Percentiles rank a stretch among this genome's conserved stretches.
These are phyloP conservation scores for Penaeus indicus DNA, from an alignment of 1,140 invertebrate genomes.

Conservation along the genomic window DNA sequence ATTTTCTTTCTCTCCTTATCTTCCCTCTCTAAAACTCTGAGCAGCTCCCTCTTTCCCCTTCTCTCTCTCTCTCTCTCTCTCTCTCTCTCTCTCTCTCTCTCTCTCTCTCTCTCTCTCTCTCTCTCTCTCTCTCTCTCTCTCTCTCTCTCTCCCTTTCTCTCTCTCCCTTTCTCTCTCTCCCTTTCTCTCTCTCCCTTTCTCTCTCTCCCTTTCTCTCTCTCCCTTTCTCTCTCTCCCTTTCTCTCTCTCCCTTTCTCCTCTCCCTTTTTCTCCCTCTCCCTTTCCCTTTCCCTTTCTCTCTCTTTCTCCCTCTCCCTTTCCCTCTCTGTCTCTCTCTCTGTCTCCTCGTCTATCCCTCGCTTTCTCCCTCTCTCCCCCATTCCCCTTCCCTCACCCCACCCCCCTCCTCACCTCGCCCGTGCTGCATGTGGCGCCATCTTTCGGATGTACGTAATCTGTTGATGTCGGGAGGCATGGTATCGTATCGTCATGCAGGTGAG, in stretches of 20 bases:
- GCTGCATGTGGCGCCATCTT: too few species aligned
- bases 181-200: neutral
- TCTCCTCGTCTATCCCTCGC: neutral
- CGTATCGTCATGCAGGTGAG: too few species aligned
- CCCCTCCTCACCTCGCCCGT: too few species aligned
- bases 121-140: constrained; percentile 34
- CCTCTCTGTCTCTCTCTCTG: neutral
- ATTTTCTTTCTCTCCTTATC: neutral
- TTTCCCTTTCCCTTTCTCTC: neutral
- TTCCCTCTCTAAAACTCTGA: neutral
- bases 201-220: neutral
- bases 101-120: constrained; percentile 23
- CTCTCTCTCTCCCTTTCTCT: constrained; percentile 2
- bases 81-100: neutral
- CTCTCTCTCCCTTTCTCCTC: neutral
- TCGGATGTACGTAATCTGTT: too few species aligned
- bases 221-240: neutral
- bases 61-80: neutral
- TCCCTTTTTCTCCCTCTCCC: neutral
- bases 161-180: neutral
- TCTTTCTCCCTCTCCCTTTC: neutral
- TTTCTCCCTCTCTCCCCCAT: too few species aligned
- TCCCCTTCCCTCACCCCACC: too few species aligned
- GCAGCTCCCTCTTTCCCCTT: neutral
- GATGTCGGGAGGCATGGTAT: too few species aligned